A percentile compares a stretch with the other conserved stretches of the same genome.
phyloP scores from a whole-genome alignment of 2,797 vertebrate genomes.

The Chelidonichthys spinosus region DNA sequence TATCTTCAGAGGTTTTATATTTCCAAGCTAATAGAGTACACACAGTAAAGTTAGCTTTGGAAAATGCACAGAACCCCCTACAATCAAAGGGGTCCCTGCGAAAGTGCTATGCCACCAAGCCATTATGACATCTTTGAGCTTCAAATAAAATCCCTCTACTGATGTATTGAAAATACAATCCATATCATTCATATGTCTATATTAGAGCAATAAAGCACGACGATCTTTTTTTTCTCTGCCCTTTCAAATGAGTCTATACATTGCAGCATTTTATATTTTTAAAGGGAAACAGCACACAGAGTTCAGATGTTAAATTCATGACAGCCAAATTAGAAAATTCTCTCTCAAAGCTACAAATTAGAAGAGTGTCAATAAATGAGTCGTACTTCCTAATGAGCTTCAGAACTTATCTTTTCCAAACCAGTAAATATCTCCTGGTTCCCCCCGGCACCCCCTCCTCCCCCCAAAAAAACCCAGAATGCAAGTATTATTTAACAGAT shows the following conservation, averaged over 20 bases:
- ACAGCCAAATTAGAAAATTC: conserved; percentile 37
- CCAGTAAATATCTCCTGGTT: conserved; percentile 13
- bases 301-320: conserved; percentile 36
- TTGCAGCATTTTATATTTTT: conserved; percentile 61
- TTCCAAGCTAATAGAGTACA: conserved; percentile 60
- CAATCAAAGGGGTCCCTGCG: conserved; percentile 63
- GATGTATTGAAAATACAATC: conserved; percentile 61
- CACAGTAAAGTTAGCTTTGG: conserved; percentile 56
- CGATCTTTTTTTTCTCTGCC: conserved; percentile 20
- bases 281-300: conserved; percentile 56
- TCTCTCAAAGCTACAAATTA: conserved; percentile 36
- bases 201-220: conserved; percentile 46
- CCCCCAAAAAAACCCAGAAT: conserved; percentile 2
- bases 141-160: conserved; percentile 52
- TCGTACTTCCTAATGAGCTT: conserved; percentile 33
- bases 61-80: conserved; percentile 66
- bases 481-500: conserved; percentile 33
- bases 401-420: conserved; percentile 26
- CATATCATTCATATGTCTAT: conserved; percentile 44
- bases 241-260: conserved; percentile 40
- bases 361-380: conserved; percentile 26
- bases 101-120: conserved; percentile 62
- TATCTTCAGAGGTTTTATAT: conserved; percentile 52
- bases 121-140: conserved; percentile 61
- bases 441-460: too few species aligned